phyloP scores from a whole-genome alignment of 2,113 vertebrate genomes.

The Tympanuchus pallidicinctus region DNA sequence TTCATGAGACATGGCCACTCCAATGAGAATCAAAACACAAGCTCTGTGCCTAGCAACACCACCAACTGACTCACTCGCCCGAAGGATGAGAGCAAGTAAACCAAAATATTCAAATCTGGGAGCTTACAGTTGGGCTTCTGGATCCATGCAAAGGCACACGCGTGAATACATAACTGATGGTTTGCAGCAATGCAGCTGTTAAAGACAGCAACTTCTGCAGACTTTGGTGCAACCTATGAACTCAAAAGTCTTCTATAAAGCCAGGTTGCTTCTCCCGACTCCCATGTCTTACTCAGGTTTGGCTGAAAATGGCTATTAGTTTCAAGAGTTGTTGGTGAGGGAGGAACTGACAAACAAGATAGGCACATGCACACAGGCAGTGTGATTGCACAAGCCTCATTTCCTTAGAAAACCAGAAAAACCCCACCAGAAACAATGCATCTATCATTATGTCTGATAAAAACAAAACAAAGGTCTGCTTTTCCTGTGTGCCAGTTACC shows the following conservation, averaged over 20 bases:
- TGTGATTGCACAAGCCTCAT: conserved; percentile 42
- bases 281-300: not conserved
- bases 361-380: conserved; percentile 29
- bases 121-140: not conserved
- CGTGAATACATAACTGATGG: not conserved
- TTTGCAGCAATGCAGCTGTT: not conserved
- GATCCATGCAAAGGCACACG: not conserved
- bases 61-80: not conserved
- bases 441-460: conserved; percentile 55
- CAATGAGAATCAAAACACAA: conserved; percentile 38
- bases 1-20: conserved; percentile 26
- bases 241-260: not conserved
- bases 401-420: conserved; percentile 71
- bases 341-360: conserved; percentile 15
- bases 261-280: not conserved
- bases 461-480: conserved; percentile 64
- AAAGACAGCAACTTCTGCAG: not conserved
- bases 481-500: conserved; percentile 56
- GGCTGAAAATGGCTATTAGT: not conserved
- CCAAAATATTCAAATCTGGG: conserved; percentile 1
- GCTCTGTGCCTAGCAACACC: conserved; percentile 6
- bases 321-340: not conserved
- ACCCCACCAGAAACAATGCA: conserved; percentile 46
- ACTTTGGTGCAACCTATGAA: not conserved
- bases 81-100: conserved; percentile 36